Base-by-base conservation (phyloP, 1,140 invertebrate species). In the Bombus superbus region DNA sequence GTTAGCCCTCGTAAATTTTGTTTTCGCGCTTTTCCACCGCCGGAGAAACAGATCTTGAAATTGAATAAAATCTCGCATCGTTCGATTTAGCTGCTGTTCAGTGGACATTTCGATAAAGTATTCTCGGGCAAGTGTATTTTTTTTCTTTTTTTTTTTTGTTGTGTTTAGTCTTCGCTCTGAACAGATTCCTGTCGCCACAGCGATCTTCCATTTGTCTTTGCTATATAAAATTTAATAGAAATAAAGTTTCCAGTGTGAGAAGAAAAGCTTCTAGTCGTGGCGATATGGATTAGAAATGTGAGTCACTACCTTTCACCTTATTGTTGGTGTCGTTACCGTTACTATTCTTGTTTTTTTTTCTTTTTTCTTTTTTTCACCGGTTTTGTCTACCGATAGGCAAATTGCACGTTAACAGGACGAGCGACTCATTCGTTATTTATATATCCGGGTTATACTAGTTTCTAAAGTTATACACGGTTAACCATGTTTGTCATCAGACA, bases 1-100 rank as follows among this genome's bases (percentile, higher is more conserved):
- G 82, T 89, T 91, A 89, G 89, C 75, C 44, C 87, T 89, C 91
- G 86, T 93, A 91, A 92, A 91, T 92, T 91, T 92, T 85, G 78
- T 66, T 85, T 74, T 87, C 81, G 68, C 86, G 81, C 69, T 82
- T 85, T 86, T 87, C 90, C 85, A 53, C 59, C 66, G 28, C 77
- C 80, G 42, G 38, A 15, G 35, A 68, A n/a, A 15, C 42, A 6
- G 18, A 42, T 18, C 32, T 62, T 32, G 6, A 18, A 3, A 47
- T 13, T 44, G 28, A 77, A 83, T 77, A 68, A 78, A 68, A 78
- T 28, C 69, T 66, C 38, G 1, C 42, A 25, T 15, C 5, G 44
- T 53, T 69, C 44, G 22, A 64, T 35, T 22, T n/a, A 22, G 22
- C 3, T 57, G n/a, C n/a, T 40, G 38, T 40, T 71, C 35, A 28